Base-by-base conservation (phyloP, 1,140 invertebrate species). In the Halictus rubicundus region DNA sequence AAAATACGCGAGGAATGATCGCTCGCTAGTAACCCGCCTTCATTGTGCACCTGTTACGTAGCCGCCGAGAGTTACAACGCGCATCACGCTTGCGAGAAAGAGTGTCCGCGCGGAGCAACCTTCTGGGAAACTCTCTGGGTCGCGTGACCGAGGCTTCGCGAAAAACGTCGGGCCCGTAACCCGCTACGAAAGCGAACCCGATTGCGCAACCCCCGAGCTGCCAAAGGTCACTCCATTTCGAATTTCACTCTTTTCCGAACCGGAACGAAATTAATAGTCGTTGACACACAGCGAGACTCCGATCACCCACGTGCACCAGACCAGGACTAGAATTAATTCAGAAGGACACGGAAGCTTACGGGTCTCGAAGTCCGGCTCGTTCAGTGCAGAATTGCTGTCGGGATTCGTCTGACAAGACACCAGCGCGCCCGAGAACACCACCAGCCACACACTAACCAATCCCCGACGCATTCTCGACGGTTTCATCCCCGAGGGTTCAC, bases 351-450 rank as follows among this genome's bases (percentile, higher is more conserved):
- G 72, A 78, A 71, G 61, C 92, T 93, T 91, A 93, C 92, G 92
- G 46, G 81, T 93, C 1, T 85, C 78, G 60, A 92, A 93, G 73
- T 92, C 87, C 10, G 91, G 92, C 57, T 93, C 92, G 21, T 87
- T 88, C 21, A 57, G 49, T 37, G 70, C 88, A 3, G 87, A 69
- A 79, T 88, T 80, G 21, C 64, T 77, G 0, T 74, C 49, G 16
- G 49, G 60, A 6, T 74, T 19, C n/a, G 76, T 27, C 1, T 68
- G 32, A 32, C 78, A 75, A 39, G 66, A 78, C 49, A 75, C 80
- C n/a, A 79, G 19, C 57, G 68, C 4, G 21, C 19, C 21, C 2
- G 46, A 68, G 2, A 78, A 65, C 27, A 86, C 16, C 52, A 42
- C 75, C 3, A 85, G 37, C 37, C 80, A 16, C 27, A 3, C 19